Conservation (phyloP, 2,888 invertebrate species). For the Sesamia inferens region DNA sequence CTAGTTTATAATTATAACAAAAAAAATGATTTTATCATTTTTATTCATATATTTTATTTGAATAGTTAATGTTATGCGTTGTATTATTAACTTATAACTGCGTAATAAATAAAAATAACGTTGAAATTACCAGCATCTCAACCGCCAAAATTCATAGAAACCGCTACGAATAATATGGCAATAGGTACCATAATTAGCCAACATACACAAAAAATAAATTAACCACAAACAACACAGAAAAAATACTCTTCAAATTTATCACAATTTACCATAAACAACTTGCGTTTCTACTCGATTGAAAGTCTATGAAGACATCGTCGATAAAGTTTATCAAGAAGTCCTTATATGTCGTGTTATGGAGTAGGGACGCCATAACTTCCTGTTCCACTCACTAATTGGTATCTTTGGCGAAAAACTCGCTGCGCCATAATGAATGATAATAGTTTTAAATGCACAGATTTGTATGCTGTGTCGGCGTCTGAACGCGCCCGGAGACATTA, state of each 20-base stretch:
- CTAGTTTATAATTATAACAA: too few species aligned
- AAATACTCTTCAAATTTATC: slow-evolving; percentile 49
- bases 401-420: slow-evolving; percentile 72
- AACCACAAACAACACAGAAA: slow-evolving; percentile 26
- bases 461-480: slow-evolving; percentile 78
- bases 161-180: slow-evolving; percentile 13
- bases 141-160: background rate
- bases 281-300: slow-evolving; percentile 53
- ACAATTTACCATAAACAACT: slow-evolving; percentile 52
- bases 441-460: slow-evolving; percentile 86
- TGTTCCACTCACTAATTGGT: slow-evolving; percentile 78
- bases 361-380: slow-evolving; percentile 60
- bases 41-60: too few species aligned
- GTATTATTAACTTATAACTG: too few species aligned
- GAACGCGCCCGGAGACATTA: slow-evolving; percentile 75
- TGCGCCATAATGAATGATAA: slow-evolving; percentile 77
- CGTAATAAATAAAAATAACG: background rate
- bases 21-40: too few species aligned
- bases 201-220: slow-evolving; percentile 2
- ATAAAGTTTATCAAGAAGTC: slow-evolving; percentile 57
- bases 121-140: slow-evolving; percentile 1
- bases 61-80: too few species aligned
- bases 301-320: slow-evolving; percentile 64
- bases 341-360: slow-evolving; percentile 53
- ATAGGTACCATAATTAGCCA: slow-evolving; percentile 7